phyloP scores from a whole-genome alignment of 1,140 invertebrate genomes.

The Zophobas morio region DNA sequence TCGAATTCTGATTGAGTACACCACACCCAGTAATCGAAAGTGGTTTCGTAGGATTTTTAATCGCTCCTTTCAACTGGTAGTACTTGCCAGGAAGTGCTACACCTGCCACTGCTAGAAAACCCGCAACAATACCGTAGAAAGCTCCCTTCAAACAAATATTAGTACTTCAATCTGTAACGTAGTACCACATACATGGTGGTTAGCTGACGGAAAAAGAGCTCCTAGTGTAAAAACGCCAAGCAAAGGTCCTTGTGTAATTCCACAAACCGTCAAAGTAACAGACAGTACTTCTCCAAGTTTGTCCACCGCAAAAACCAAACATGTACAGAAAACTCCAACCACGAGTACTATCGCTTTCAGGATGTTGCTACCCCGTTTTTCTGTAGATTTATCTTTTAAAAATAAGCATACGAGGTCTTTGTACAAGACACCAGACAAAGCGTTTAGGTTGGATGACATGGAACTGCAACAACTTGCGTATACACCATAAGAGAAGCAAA shows the following conservation, averaged over 20 bases:
- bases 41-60: not conserved
- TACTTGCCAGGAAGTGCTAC: not conserved
- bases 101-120: constrained; percentile 7
- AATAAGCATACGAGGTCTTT: constrained; percentile 74
- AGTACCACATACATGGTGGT: constrained; percentile 61
- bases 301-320: constrained; percentile 75
- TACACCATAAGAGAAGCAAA: not conserved
- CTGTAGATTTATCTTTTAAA: constrained; percentile 64
- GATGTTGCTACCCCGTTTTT: constrained; percentile 68
- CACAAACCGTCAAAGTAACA: constrained; percentile 75
- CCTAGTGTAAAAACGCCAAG: constrained; percentile 79
- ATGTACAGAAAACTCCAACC: constrained; percentile 73
- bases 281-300: constrained; percentile 75
- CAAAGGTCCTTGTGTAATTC: constrained; percentile 76
- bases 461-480: constrained; percentile 69
- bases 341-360: constrained; percentile 74
- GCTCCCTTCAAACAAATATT: constrained; percentile 35
- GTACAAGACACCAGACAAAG: constrained; percentile 77
- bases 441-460: constrained; percentile 77
- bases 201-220: constrained; percentile 77
- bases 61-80: not conserved
- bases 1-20: no score
- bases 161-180: no score
- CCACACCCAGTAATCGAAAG: not conserved
- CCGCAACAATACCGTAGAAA: constrained; percentile 35